phyloP scores from a whole-genome alignment of 2,888 invertebrate species.

The Marronus borbonicus region DNA sequence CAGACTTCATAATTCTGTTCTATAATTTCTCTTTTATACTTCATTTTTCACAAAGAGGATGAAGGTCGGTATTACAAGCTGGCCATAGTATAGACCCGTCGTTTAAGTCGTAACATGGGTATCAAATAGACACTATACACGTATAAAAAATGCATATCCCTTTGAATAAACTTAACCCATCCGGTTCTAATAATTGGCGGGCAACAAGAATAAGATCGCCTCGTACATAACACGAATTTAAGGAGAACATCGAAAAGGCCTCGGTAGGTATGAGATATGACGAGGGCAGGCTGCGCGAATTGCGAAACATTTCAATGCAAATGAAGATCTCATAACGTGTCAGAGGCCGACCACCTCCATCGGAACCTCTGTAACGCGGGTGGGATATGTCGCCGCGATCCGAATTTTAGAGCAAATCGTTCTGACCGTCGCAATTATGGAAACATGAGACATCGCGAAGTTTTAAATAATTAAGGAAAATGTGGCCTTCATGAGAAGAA shows the following conservation, averaged over 20 bases:
- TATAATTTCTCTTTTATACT: too few relatives aligned
- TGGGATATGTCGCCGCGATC: slow-evolving; percentile 59
- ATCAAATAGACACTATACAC: too few relatives aligned
- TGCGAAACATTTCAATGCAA: slow-evolving; percentile 65
- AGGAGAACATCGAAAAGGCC: slow-evolving; percentile 2
- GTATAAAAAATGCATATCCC: too few relatives aligned
- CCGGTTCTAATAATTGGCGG: slow-evolving; percentile 5
- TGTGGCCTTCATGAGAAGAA: too few relatives aligned
- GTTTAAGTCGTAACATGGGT: too few relatives aligned
- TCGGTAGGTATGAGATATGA: slow-evolving; percentile 4
- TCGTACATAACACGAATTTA: slow-evolving; percentile 14
- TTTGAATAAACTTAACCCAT: too few relatives aligned
- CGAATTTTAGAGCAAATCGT: background rate
- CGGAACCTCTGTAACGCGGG: slow-evolving; percentile 61
- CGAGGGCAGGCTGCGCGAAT: slow-evolving; percentile 59
- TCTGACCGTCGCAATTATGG: background rate
- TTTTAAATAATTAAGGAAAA: slow-evolving; percentile 4
- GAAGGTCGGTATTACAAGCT: too few relatives aligned
- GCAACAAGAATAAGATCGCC: slow-evolving; percentile 1
- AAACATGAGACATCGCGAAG: background rate
- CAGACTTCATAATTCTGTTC: too few relatives aligned
- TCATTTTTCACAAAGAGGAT: too few relatives aligned
- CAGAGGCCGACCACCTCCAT: slow-evolving; percentile 62
- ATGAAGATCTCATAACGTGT: slow-evolving; percentile 63
- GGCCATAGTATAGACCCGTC: too few relatives aligned